Evolutionary conservation across 1,140 invertebrate species (phyloP).

Genomic region (Drosophila parvula): DNA sequence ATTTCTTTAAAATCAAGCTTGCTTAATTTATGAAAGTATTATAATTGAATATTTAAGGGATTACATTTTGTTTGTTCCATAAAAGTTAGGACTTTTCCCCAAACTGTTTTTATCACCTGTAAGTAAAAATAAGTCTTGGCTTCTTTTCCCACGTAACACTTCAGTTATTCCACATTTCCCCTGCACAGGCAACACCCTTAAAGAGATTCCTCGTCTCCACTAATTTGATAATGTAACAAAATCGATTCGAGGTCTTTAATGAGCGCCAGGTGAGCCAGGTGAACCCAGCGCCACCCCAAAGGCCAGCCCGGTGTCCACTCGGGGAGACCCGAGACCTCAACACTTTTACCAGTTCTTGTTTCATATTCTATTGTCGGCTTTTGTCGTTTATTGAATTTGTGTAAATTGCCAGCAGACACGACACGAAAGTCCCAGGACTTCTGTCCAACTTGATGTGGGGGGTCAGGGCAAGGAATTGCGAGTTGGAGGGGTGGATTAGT

Average conservation of each 20-base stretch:
- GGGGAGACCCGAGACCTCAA: slow-evolving; percentile 25
- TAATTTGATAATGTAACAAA: slow-evolving; percentile 41
- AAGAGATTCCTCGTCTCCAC: slow-evolving; percentile 2
- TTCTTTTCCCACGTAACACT: not conserved
- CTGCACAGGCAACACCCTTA: not conserved
- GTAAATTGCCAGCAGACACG: slow-evolving; percentile 75
- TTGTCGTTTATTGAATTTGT: slow-evolving; percentile 75
- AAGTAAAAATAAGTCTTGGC: too few species aligned
- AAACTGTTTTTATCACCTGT: too few species aligned
- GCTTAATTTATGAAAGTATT: too few species aligned
- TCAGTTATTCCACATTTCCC: not conserved
- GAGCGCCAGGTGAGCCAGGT: slow-evolving; percentile 6
- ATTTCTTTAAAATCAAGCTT: too few species aligned
- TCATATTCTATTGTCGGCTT: slow-evolving; percentile 22
- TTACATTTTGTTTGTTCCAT: too few species aligned
- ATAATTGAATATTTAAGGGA: too few species aligned
- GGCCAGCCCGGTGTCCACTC: not conserved
- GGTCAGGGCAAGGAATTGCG: slow-evolving; percentile 6
- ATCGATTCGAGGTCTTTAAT: slow-evolving; percentile 50
- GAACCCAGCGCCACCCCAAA: not conserved
- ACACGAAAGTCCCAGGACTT: slow-evolving; percentile 35
- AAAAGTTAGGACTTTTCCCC: too few species aligned
- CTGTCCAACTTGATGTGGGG: slow-evolving; percentile 7
- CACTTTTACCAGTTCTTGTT: slow-evolving; percentile 42
- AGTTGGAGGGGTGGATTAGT: not conserved